These are phyloP conservation scores for Nematolebias whitei DNA, from an alignment of 2,113 vertebrate genomes.

Conservation along the genomic window DNA sequence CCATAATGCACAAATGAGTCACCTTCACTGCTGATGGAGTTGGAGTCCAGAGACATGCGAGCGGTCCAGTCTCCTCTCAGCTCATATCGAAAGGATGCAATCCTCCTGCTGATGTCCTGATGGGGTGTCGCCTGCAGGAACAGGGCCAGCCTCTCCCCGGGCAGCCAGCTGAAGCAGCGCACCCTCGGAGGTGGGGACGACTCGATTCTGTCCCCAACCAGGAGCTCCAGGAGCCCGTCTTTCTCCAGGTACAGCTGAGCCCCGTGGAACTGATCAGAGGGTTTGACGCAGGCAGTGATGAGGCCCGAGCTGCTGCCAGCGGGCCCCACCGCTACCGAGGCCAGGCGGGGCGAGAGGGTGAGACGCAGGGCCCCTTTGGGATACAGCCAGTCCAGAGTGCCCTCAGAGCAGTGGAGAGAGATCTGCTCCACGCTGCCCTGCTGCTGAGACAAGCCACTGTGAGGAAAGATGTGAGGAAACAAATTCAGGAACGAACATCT, in stretches of 20 bases:
- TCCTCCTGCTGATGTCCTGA: constrained; percentile 91
- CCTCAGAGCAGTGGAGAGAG: constrained; percentile 87
- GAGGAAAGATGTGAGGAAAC: constrained; percentile 2
- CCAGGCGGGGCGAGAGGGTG: constrained; percentile 84
- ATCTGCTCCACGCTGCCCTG: constrained; percentile 90
- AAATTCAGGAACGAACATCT: background rate
- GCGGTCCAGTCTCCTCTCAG: constrained; percentile 84
- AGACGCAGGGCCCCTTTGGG: constrained; percentile 89
- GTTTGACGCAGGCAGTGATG: constrained; percentile 86
- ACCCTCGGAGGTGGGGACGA: constrained; percentile 72
- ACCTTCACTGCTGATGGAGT: constrained; percentile 80
- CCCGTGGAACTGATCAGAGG: constrained; percentile 83
- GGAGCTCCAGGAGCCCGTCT: constrained; percentile 86
- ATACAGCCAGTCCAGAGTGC: constrained; percentile 89
- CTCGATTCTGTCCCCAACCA: constrained; percentile 81
- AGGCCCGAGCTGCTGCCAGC: constrained; percentile 67
- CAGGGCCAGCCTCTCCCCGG: constrained; percentile 85
- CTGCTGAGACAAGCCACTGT: constrained; percentile 89
- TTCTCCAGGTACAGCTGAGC: constrained; percentile 91
- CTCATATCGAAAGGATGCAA: constrained; percentile 89
- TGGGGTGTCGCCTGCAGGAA: constrained; percentile 91
- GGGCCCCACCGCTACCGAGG: constrained; percentile 66
- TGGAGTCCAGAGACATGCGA: constrained; percentile 76
- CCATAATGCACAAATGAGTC: constrained; percentile 47
- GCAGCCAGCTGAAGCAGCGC: constrained; percentile 85